These are phyloP conservation scores for Potorous gilbertii DNA, from an alignment of 2,797 vertebrate species.

Conservation along the genomic window DNA sequence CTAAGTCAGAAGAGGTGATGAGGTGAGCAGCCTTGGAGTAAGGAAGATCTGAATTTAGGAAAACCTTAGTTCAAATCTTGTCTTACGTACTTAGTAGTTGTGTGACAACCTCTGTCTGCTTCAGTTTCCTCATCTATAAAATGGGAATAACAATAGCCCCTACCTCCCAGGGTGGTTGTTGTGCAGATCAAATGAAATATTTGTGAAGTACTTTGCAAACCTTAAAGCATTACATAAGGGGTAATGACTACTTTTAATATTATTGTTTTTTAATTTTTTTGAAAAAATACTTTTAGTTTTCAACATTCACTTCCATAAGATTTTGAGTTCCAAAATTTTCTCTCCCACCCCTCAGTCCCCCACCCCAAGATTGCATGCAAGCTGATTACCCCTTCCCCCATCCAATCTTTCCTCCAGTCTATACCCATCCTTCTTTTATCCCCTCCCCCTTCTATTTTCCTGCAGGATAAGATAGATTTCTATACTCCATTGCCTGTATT, in stretches of 20 bases:
- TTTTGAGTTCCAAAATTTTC: no score
- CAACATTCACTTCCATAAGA: no score
- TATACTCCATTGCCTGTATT: no score
- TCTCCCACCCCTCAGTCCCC: no score
- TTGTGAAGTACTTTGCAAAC: not conserved
- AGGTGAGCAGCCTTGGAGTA: not conserved
- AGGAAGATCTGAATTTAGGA: not conserved
- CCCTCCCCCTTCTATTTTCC: no score
- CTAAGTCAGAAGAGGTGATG: not conserved
- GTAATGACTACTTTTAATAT: not conserved
- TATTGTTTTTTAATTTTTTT: not conserved
- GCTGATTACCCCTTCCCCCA: no score
- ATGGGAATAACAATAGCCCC: not conserved
- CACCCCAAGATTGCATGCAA: no score
- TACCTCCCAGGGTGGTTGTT: not conserved
- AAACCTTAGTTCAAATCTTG: not conserved
- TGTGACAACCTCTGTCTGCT: not conserved
- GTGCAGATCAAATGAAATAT: not conserved
- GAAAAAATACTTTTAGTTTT: no score
- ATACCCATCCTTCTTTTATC: no score
- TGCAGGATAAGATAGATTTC: no score
- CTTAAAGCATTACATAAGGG: not conserved
- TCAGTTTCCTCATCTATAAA: not conserved
- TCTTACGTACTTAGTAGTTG: not conserved
- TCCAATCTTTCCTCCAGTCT: no score